Percentiles rank a stretch among this genome's conserved stretches.
Conservation (phyloP, 1,140 invertebrate genomes). For the Drosophila pandora region DNA sequence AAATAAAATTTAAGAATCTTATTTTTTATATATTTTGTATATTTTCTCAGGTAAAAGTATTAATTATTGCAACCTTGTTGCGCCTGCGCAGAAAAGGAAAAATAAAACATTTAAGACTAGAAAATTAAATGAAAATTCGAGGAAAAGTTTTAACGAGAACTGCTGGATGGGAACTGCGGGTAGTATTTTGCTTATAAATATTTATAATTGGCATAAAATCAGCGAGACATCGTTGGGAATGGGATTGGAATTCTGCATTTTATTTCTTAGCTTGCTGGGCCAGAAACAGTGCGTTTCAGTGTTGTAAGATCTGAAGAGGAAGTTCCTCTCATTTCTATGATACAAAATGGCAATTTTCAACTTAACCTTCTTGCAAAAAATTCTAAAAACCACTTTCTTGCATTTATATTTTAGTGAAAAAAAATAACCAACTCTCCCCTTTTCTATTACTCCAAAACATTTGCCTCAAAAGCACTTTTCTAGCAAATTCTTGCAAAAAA, state of each 20-base stretch:
- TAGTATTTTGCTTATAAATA: constrained; percentile 54
- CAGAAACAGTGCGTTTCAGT: constrained; percentile 21
- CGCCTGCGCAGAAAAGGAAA: constrained; percentile 41
- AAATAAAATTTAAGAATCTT: constrained; percentile 12
- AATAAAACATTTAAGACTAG: neutral
- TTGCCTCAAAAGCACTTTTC: neutral
- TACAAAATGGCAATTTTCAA: no score
- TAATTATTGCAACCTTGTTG: constrained; percentile 24
- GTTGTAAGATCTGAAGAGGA: constrained; percentile 12
- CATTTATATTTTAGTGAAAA: neutral
- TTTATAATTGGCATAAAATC: constrained; percentile 61
- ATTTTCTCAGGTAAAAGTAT: neutral
- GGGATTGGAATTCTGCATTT: neutral
- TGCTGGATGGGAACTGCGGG: neutral
- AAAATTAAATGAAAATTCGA: constrained; percentile 9
- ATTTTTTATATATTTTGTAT: neutral
- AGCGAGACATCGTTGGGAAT: constrained; percentile 30
- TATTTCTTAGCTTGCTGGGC: neutral
- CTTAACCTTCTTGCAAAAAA: no score
- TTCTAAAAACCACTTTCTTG: no score
- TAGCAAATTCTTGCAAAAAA: neutral
- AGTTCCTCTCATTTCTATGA: no score
- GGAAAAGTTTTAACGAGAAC: constrained; percentile 5
- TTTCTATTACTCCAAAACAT: no score
- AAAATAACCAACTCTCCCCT: no score